phyloP scores from a whole-genome alignment of 2,888 invertebrate genomes.

The Xanthia togata region DNA sequence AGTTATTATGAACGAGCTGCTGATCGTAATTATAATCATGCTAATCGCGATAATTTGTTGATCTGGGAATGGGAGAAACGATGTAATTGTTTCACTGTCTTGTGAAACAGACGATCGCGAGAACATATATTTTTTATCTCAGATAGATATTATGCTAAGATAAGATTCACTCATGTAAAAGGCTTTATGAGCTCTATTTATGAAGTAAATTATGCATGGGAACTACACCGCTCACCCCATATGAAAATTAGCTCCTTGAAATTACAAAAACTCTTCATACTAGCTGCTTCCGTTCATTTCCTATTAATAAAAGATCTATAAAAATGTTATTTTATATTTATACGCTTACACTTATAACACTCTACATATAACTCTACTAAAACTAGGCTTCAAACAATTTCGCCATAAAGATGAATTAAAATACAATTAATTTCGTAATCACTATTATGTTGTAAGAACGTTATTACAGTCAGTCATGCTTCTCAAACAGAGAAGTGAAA shows the following conservation, averaged over 20 bases:
- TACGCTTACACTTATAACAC: background rate
- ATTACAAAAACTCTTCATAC: background rate
- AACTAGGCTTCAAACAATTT: constrained; percentile 3
- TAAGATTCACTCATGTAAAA: constrained; percentile 27
- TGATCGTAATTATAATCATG: constrained; percentile 53
- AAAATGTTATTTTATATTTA: background rate
- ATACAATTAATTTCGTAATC: background rate
- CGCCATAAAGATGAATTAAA: background rate
- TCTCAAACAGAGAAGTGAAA: background rate
- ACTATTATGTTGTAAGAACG: background rate
- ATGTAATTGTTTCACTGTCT: constrained; percentile 47
- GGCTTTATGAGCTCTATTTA: background rate
- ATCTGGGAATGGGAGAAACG: constrained; percentile 51
- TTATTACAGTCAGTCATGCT: background rate
- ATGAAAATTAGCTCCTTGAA: background rate
- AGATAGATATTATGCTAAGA: constrained; percentile 15
- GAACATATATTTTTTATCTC: constrained; percentile 31
- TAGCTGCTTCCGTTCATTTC: background rate
- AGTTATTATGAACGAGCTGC: constrained; percentile 35
- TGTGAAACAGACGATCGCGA: constrained; percentile 21
- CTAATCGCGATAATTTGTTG: constrained; percentile 58
- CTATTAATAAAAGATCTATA: background rate
- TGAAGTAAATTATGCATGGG: constrained; percentile 3
- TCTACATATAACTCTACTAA: background rate
- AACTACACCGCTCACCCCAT: background rate